Conservation (phyloP, 2,797 vertebrate species). For the Margarornis squamiger region DNA sequence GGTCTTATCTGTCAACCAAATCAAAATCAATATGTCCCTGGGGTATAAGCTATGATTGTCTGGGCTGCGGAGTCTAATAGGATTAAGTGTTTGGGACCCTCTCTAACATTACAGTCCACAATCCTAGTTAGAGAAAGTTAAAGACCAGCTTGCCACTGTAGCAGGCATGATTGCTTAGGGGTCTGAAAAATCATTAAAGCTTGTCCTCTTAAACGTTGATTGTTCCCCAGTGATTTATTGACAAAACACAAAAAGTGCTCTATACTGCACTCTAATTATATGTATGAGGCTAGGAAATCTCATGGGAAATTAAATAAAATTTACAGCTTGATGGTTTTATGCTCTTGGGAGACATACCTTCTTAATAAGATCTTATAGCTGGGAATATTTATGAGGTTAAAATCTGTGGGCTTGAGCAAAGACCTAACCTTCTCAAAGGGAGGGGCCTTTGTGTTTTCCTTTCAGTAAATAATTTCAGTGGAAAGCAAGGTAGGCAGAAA, state of each 20-base stretch:
- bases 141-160: slow-evolving; percentile 89
- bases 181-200: slow-evolving; percentile 92
- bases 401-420: slow-evolving; percentile 81
- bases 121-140: slow-evolving; percentile 92
- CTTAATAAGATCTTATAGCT: slow-evolving; percentile 96
- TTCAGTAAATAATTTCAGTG: slow-evolving; percentile 59
- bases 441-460: slow-evolving; percentile 51
- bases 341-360: slow-evolving; percentile 93
- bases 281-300: slow-evolving; percentile 94
- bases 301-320: slow-evolving; percentile 98
- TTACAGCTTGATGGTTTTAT: slow-evolving; percentile 93
- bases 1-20: slow-evolving; percentile 74
- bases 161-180: slow-evolving; percentile 83
- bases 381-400: slow-evolving; percentile 91
- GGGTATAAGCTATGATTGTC: slow-evolving; percentile 75
- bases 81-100: slow-evolving; percentile 79
- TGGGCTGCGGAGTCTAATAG: slow-evolving; percentile 77
- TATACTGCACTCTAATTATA: slow-evolving; percentile 97
- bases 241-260: slow-evolving; percentile 92
- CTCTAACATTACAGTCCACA: slow-evolving; percentile 78
- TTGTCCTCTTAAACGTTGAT: slow-evolving; percentile 95
- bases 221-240: slow-evolving; percentile 95
- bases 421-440: slow-evolving; percentile 76
- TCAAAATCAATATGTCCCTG: slow-evolving; percentile 78
- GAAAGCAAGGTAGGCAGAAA: slow-evolving; percentile 47